These are phyloP conservation scores for Leptinotarsa undecemlineata DNA, from an alignment of 1,140 invertebrate species.

Conservation along the genomic window DNA sequence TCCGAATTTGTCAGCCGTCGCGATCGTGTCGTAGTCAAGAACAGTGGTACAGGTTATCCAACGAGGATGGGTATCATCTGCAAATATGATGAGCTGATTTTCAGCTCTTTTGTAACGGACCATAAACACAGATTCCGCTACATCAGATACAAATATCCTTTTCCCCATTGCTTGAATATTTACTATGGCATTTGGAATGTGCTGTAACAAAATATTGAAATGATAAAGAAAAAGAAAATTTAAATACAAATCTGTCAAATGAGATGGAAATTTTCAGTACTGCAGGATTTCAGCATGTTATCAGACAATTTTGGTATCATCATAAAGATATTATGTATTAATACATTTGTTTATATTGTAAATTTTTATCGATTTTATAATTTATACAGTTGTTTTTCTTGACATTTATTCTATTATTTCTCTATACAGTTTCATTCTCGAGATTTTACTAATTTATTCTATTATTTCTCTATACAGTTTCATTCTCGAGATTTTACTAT, in stretches of 20 bases:
- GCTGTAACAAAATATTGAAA: slow-evolving; percentile 59
- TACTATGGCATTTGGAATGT: slow-evolving; percentile 93
- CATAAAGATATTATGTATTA: background rate
- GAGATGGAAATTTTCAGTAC: slow-evolving; percentile 45
- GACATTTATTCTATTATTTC: no score
- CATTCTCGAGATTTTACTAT: no score
- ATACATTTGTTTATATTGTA: no score
- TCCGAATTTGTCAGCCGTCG: slow-evolving; percentile 98
- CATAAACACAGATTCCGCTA: slow-evolving; percentile 97
- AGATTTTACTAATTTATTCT: no score
- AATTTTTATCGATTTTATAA: no score
- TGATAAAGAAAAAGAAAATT: background rate
- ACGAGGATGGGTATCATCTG: slow-evolving; percentile 95
- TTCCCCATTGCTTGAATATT: slow-evolving; percentile 92
- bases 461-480: no score
- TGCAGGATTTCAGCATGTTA: slow-evolving; percentile 47
- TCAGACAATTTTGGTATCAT: slow-evolving; percentile 34
- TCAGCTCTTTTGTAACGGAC: slow-evolving; percentile 93
- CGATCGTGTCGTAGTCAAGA: slow-evolving; percentile 97
- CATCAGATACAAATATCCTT: slow-evolving; percentile 92
- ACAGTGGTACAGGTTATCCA: slow-evolving; percentile 92
- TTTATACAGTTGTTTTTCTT: no score
- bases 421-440: no score
- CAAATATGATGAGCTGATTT: slow-evolving; percentile 97
- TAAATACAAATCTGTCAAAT: slow-evolving; percentile 1